Base-by-base conservation (phyloP, 2,797 vertebrate species). In the Propithecus deckenii region DNA sequence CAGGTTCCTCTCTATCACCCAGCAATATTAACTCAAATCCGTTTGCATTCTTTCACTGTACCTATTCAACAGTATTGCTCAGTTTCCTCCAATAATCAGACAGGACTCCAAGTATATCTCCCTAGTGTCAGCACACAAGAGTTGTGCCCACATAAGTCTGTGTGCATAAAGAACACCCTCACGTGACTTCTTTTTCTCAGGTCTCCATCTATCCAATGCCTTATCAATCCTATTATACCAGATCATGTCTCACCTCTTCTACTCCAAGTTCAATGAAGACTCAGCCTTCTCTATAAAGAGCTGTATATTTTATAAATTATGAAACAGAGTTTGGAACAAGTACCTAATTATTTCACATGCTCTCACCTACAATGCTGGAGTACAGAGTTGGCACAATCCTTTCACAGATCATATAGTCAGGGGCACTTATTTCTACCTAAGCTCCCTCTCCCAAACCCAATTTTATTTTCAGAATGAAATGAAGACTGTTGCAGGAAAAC, bases 391-490 rank as follows among this genome's bases (percentile, higher is more conserved):
- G 41, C 17, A 22, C 4, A 79, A 59, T 28, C 9, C 46, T 79
- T 74, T 65, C 55, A 59, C 1, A 48, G 17, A 61, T 59, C 52
- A 71, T 0, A 59, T 15, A n/a, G 32, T 87, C 55, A 84, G 41
- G 18, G 35, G 3, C 1, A 30, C 1, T 32, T 72, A 43, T 85
- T 83, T 72, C 86, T 69, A 63, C 10, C 48, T 52, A 65, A 28
- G 46, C 1, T n/a, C 71, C 10, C 25, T 38, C 12, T 28, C 25
- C 10, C 28, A 78, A 6, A 32, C 2, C 4, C 35, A 65, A 59
- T 22, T 67, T 85, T 74, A 80, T 25, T 90, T 84, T 84, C 38
- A 90, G 22, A 94, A 72, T 32, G 30, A 87, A 92, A 91, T 59
- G 14, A 80, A 67, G 23, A 96, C 25, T 30, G n/a, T 2, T 80